Conservation (phyloP, 2,888 invertebrate species). For the Ectemnius continuus region DNA sequence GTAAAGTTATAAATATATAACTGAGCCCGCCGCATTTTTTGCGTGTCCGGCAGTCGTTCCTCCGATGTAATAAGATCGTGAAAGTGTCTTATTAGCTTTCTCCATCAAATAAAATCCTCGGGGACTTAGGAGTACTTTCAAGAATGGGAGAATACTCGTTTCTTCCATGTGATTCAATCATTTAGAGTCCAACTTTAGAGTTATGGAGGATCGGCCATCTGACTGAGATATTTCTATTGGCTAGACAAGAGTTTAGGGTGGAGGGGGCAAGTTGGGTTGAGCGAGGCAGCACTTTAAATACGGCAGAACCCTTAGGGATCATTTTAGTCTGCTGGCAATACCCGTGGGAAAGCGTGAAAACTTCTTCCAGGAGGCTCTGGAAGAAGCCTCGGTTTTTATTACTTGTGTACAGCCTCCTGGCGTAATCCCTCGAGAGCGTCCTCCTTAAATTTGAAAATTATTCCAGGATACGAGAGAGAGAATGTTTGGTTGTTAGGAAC, state of each 20-base stretch:
- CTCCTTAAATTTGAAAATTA: neutral
- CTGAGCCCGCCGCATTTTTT: conserved; percentile 36
- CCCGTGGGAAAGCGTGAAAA: conserved; percentile 38
- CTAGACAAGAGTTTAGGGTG: too few relatives aligned
- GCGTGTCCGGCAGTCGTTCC: neutral
- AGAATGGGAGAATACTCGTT: too few relatives aligned
- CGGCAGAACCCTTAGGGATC: conserved; percentile 44
- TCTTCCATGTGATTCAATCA: neutral
- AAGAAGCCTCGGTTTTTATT: conserved; percentile 11
- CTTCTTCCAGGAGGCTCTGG: conserved; percentile 37
- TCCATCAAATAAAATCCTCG: too few relatives aligned
- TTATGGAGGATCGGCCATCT: too few relatives aligned
- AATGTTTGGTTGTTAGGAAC: too few relatives aligned
- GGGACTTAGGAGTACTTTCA: too few relatives aligned
- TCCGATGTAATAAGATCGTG: neutral
- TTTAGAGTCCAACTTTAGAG: neutral
- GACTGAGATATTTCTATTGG: too few relatives aligned
- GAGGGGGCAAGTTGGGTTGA: conserved; percentile 13
- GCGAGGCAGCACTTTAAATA: conserved; percentile 46
- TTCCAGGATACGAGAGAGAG: too few relatives aligned
- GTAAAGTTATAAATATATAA: conserved; percentile 50
- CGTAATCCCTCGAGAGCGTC: conserved; percentile 8
- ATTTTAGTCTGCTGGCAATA: conserved; percentile 38
- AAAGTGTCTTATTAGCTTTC: too few relatives aligned
- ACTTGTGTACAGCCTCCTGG: conserved; percentile 9